A percentile compares a stretch with the other conserved stretches of the same genome.
These are phyloP conservation scores for Drosophila acutilabella DNA, from an alignment of 2,888 invertebrate genomes.

Conservation along the genomic window DNA sequence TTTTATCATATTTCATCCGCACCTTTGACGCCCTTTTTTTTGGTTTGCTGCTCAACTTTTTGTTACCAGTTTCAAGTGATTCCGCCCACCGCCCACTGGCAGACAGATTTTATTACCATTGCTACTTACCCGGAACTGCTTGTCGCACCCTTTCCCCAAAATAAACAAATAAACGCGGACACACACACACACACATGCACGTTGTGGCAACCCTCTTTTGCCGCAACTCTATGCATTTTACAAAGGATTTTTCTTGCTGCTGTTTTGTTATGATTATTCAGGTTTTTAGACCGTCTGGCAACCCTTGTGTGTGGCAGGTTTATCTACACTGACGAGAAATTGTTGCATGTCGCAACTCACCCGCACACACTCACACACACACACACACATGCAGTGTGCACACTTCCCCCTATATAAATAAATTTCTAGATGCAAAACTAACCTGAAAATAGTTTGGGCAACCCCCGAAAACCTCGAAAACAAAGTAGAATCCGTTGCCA, in stretches of 20 bases:
- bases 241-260: constrained; percentile 17
- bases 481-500: constrained; percentile 33
- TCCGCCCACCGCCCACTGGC: constrained; percentile 29
- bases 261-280: constrained; percentile 51
- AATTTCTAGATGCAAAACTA: constrained; percentile 53
- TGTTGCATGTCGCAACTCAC: constrained; percentile 72
- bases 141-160: constrained; percentile 61
- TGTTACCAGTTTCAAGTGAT: constrained; percentile 60
- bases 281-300: constrained; percentile 58
- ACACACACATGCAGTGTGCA: constrained; percentile 5
- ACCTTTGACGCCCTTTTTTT: constrained; percentile 40
- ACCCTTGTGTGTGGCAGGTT: constrained; percentile 80
- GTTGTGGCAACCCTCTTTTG: constrained; percentile 45
- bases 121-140: constrained; percentile 75
- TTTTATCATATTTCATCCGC: constrained; percentile 65
- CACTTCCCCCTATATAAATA: constrained; percentile 45
- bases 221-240: constrained; percentile 14
- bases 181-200: constrained; percentile 12
- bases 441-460: constrained; percentile 52
- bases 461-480: constrained; percentile 25
- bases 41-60: constrained; percentile 26
- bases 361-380: constrained; percentile 30
- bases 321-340: constrained; percentile 55
- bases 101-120: constrained; percentile 76
- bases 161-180: constrained; percentile 35